phyloP scores from a whole-genome alignment of 92 coral and sea anemone species.

The Chrysogorgia sp. region DNA sequence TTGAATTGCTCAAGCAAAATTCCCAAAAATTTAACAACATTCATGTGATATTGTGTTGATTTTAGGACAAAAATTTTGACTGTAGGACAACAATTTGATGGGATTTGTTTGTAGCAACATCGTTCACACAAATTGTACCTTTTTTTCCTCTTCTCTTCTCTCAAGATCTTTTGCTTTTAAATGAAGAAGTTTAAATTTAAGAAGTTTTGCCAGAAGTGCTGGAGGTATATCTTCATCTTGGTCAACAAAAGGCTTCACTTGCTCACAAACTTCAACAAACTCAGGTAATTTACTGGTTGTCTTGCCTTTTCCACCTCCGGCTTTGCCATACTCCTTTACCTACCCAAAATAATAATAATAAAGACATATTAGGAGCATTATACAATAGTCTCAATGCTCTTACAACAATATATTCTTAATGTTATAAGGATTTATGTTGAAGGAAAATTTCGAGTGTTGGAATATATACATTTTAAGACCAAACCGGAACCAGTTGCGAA shows the following conservation, averaged over 20 bases:
- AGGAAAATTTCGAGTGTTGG: too few relatives aligned
- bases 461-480: too few relatives aligned
- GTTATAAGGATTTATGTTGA: too few relatives aligned
- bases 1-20: too few relatives aligned
- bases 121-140: constrained; percentile 47
- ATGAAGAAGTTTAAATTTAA: constrained; percentile 86
- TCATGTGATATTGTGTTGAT: too few relatives aligned
- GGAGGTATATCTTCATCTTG: constrained; percentile 86
- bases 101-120: background rate
- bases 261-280: constrained; percentile 94
- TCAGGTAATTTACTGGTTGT: constrained; percentile 80
- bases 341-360: constrained; percentile 27
- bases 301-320: constrained; percentile 89
- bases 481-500: too few relatives aligned
- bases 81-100: too few relatives aligned
- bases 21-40: too few relatives aligned
- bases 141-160: constrained; percentile 89
- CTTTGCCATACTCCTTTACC: constrained; percentile 86
- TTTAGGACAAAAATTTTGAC: too few relatives aligned
- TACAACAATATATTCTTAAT: too few relatives aligned
- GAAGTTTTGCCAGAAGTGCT: constrained; percentile 82
- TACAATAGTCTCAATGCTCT: too few relatives aligned
- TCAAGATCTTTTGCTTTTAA: constrained; percentile 89
- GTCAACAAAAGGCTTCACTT: constrained; percentile 86
- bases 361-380: too few relatives aligned